Evolutionary conservation across 2,888 invertebrate genomes (phyloP), one percentile per base, ranked within the genome.

Genomic region (Heliconius ismenius): DNA sequence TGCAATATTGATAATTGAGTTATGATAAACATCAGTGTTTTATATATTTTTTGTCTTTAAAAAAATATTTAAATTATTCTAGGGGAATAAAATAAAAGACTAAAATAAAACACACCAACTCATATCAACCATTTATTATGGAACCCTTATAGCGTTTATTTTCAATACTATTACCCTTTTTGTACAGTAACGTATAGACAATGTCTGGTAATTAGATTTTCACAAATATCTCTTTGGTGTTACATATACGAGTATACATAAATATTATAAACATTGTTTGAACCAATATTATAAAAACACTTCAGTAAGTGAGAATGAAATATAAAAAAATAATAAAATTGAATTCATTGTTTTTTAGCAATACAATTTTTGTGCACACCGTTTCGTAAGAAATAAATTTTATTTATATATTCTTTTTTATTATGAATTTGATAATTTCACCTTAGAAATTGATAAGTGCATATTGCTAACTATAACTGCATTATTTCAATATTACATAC

Each of bases 171-270:
- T 69, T 65, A 76, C 75, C 75, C 70, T 62, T 78, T 78, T 75
- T 79, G 78, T 78, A 78, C 78, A 78, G 79, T 60, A 73, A 73
- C 75, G 70, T 63, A 49, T 73, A 63, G 54, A 76, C 63, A 75
- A 58, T 54, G 62, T 78, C 65, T 75, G 75, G 77, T 79, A 74
- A 76, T 58, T 72, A 74, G 60, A 73, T 77, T 77, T 69, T 72
- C 70, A 73, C 64, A 73, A 75, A 43, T 79, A 39, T 75, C 67
- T 79, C 79, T 79, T 79, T 79, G 79, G 79, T 79, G 79, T 69
- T 78, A 65, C 32, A 78, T 76, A 65, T 74, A n/a, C n/a, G n/a
- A n/a, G n/a, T n/a, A 74, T 67, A 74, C 39, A 63, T 39, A 54
- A 6, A 73, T 39, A 43, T 21, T 54, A 54, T 54, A 18, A 21